phyloP scores from a whole-genome alignment of 92 coral and sea anemone genomes.

The Epizoanthus stellaris region DNA sequence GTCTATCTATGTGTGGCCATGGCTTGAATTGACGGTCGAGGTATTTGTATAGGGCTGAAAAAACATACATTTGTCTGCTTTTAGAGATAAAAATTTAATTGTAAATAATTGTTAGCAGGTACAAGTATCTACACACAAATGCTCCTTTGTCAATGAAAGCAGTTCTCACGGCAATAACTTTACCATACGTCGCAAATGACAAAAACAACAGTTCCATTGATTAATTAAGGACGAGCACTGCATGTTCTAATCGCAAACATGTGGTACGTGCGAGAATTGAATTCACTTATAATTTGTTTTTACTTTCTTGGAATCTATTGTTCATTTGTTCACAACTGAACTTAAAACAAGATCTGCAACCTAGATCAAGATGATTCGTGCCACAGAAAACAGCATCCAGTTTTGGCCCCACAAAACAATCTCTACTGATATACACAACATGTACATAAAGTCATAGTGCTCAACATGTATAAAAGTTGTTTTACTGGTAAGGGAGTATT shows the following conservation, averaged over 20 bases:
- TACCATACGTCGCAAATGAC: conserved; percentile 5
- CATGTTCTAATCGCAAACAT: neutral
- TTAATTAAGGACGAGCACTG: neutral
- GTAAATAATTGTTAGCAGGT: neutral
- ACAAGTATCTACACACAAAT: neutral
- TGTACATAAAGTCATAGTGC: too few relatives aligned
- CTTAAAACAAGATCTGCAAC: too few relatives aligned
- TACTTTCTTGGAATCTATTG: too few relatives aligned
- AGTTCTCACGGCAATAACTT: conserved; percentile 1
- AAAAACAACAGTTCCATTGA: conserved; percentile 19
- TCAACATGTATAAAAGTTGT: too few relatives aligned
- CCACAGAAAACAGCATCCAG: too few relatives aligned
- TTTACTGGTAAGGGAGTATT: too few relatives aligned
- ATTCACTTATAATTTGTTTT: too few relatives aligned
- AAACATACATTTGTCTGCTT: conserved; percentile 36
- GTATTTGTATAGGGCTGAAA: conserved; percentile 30
- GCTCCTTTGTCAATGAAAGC: conserved; percentile 9
- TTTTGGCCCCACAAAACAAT: too few relatives aligned
- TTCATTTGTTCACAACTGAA: too few relatives aligned
- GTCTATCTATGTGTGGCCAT: conserved; percentile 8
- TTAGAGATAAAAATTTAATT: conserved; percentile 24
- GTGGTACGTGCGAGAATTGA: neutral
- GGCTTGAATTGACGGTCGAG: neutral
- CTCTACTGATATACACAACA: too few relatives aligned
- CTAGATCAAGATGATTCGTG: too few relatives aligned